phyloP scores from a whole-genome alignment of 2,797 vertebrate genomes.

The Rhabdomys pumilio region DNA sequence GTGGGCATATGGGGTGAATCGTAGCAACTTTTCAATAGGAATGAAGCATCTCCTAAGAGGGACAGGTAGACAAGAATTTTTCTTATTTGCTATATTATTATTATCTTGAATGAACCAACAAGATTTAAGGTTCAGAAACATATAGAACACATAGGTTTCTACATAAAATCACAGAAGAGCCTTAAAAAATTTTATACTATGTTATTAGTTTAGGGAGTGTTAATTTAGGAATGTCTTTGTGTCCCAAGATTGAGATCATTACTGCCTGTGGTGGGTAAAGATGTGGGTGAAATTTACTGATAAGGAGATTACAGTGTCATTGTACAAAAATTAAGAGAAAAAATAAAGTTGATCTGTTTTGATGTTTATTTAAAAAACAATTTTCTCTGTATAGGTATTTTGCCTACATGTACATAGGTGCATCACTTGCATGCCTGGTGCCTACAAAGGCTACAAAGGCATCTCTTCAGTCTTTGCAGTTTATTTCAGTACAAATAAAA shows the following conservation, averaged over 20 bases:
- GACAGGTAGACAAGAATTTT: slow-evolving; percentile 54
- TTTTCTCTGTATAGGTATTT: neutral
- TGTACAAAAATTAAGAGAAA: slow-evolving; percentile 71
- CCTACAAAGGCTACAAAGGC: neutral
- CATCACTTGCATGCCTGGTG: neutral
- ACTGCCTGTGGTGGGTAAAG: slow-evolving; percentile 59
- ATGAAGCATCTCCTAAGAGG: slow-evolving; percentile 9
- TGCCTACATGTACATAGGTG: neutral
- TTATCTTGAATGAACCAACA: slow-evolving; percentile 58
- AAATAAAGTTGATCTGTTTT: slow-evolving; percentile 34
- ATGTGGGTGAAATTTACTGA: slow-evolving; percentile 67
- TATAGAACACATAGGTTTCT: slow-evolving; percentile 42
- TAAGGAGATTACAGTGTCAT: slow-evolving; percentile 44
- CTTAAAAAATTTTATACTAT: slow-evolving; percentile 37
- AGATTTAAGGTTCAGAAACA: slow-evolving; percentile 51
- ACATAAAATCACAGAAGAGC: slow-evolving; percentile 41
- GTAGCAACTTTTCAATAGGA: slow-evolving; percentile 34
- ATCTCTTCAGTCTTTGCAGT: neutral
- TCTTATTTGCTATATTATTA: slow-evolving; percentile 58
- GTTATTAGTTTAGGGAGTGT: neutral
- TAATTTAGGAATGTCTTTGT: slow-evolving; percentile 56
- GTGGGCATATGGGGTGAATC: slow-evolving; percentile 34
- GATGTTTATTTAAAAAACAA: neutral
- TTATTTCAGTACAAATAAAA: slow-evolving; percentile 64
- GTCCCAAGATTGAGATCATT: slow-evolving; percentile 32